Percentiles rank a stretch among this genome's conserved stretches.
Conservation (phyloP, 2,888 invertebrate genomes). For the Stenodera caucasica region DNA sequence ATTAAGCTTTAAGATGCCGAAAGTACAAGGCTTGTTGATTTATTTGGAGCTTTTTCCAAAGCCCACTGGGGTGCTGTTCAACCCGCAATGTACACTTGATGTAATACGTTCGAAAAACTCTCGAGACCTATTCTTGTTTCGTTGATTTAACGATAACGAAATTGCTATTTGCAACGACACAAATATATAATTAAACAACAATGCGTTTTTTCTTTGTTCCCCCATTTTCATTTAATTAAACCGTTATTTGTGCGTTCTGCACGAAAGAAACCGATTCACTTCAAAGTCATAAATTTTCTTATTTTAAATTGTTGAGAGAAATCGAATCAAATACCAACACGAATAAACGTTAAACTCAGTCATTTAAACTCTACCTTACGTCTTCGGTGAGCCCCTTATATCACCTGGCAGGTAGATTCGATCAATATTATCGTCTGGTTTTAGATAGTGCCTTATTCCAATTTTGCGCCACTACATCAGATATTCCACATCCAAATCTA, state of each 20-base stretch:
- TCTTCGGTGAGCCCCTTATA: conserved; percentile 6
- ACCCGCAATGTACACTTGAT: neutral
- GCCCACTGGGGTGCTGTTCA: neutral
- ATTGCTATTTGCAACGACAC: neutral
- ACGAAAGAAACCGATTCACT: neutral
- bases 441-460: too few relatives aligned
- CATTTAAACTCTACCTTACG: conserved; percentile 7
- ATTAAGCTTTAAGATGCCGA: neutral
- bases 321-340: neutral
- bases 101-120: neutral
- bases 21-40: neutral
- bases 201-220: neutral
- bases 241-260: neutral
- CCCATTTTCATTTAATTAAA: too few relatives aligned
- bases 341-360: neutral
- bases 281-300: too few relatives aligned
- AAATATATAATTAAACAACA: neutral
- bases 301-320: too few relatives aligned
- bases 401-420: conserved; percentile 36
- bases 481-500: too few relatives aligned
- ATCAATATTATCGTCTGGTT: conserved; percentile 38
- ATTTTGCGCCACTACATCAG: too few relatives aligned
- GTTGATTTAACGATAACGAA: conserved; percentile 2
- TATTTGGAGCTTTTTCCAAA: neutral
- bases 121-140: neutral